Base-by-base conservation (phyloP, 2,113 vertebrate species). In the Psilopogon haemacephalus region DNA sequence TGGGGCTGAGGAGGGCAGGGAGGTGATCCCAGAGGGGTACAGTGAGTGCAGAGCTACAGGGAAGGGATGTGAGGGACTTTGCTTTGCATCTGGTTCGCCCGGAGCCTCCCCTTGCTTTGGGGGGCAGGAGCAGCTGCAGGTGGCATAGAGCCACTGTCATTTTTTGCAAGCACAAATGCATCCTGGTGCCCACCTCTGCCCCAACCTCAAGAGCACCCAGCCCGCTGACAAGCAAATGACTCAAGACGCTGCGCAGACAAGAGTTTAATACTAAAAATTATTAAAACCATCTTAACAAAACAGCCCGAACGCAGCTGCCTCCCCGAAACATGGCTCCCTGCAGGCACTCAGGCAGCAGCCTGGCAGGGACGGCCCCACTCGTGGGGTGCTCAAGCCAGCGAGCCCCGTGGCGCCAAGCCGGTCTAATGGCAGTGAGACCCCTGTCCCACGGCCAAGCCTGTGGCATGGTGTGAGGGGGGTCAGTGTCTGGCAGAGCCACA, bases 201-300 rank as follows among this genome's bases (percentile, higher is more conserved):
- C 84, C 84, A 46, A 52, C 56, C 90, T 11, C 77, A 15, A 77
- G 42, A 27, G 83, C 62, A 21, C 50, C 89, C 75, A 8, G 1
- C 71, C 50, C 2, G 8, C 71, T 3, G 4, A 74, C 2, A 17
- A 17, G 63, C 33, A 52, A 81, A 88, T 6, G 40, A 92, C 54
- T 78, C 37, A 55, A 55, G 28, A 33, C 2, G 3, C 65, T 85
- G 71, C 78, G 69, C 93, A 42, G 94, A 92, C 88, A 84, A 79
- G 37, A n/a, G 48, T 97, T 97, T 97, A 96, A 92, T 96, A 94
- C 96, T 94, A 97, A 97, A 97, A 88, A 95, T 97, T 83, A 95
- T 97, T 97, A 96, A 97, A 97, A 97, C 96, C 93, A 91, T 79
- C 37, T 92, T 84, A 95, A 96, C 93, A 89, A 95, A 91, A 85